Evolutionary conservation across 1,140 invertebrate species (phyloP), one percentile per base, ranked within the genome.

Genomic region (Papilio dardanus): DNA sequence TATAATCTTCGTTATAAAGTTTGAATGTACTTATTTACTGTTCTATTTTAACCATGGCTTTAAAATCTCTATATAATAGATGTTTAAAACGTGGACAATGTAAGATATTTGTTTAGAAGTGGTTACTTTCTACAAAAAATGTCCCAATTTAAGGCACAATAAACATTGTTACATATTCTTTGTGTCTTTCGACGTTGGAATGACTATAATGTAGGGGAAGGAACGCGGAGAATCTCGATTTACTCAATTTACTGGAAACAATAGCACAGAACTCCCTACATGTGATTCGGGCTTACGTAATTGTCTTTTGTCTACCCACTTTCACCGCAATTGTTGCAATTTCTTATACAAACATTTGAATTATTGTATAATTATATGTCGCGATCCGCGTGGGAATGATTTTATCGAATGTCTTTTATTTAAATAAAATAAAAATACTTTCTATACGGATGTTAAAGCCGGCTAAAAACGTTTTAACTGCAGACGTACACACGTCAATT

Each of bases 181-280:
- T 54, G 21, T 24, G 50, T 54, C 19, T 65, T 35, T 66, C 65
- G 10, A 33, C 62, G 31, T 12, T 8, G 67, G 19, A 35, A 21
- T 24, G n/a, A 40, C 66, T 24, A 69, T 19, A 35, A 14, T 42
- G 35, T 10, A 19, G 35, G 66, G 16, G 66, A 12, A 69, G 31
- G 67, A 69, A 42, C 67, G 33, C 67, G 14, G 62, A 28, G 12
- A 42, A 69, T 69, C 35, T 37, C 35, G 67, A 40, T 69, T 69
- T 69, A 69, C 67, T 69, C 33, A 69, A 69, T 69, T 69, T 69
- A 69, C 35, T 69, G 16, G 33, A 24, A 69, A 69, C 67, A 69
- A 69, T 69, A 40, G 67, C 65, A 40, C 10, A 35, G 19, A 35
- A 28, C n/a, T 69, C 67, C 65, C 67, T 69, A 40, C 35, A 69